These are phyloP conservation scores for Coccyzus lansbergi DNA, from an alignment of 2,797 vertebrate genomes.

Conservation along the genomic window DNA sequence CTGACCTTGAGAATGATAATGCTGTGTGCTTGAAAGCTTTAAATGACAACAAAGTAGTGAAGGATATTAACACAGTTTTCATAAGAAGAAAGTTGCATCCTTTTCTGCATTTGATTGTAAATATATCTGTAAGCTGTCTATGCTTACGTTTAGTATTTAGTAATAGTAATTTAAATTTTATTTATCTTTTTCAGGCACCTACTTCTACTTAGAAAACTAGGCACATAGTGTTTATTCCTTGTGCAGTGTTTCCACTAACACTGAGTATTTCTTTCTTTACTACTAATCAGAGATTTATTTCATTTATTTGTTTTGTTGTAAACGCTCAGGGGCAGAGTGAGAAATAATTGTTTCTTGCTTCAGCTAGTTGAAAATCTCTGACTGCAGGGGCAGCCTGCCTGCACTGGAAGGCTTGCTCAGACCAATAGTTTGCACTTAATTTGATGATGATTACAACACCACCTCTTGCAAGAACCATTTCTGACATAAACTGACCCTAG, in stretches of 20 bases:
- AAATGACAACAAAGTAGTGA: not conserved
- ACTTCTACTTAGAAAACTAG: not conserved
- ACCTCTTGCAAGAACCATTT: not conserved
- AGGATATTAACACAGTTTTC: not conserved
- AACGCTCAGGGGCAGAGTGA: not conserved
- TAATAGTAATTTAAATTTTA: not conserved
- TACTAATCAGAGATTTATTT: not conserved
- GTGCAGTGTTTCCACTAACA: not conserved
- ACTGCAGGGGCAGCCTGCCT: not conserved
- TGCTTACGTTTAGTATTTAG: not conserved
- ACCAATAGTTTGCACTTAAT: not conserved
- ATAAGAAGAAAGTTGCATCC: not conserved
- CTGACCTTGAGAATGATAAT: conserved; percentile 29
- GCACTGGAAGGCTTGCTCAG: not conserved
- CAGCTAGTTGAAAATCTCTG: not conserved
- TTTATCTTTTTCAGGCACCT: not conserved
- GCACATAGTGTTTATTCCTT: not conserved
- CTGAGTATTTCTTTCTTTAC: not conserved
- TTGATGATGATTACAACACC: not conserved
- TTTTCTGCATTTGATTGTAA: not conserved
- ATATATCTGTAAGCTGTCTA: not conserved
- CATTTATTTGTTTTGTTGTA: not conserved
- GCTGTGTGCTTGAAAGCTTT: not conserved
- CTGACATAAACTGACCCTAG: not conserved
- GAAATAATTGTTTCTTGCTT: conserved; percentile 4